Evolutionary conservation across 2,113 vertebrate genomes (phyloP), one percentile per base, ranked within the genome.

Genomic region (Columba janthina): DNA sequence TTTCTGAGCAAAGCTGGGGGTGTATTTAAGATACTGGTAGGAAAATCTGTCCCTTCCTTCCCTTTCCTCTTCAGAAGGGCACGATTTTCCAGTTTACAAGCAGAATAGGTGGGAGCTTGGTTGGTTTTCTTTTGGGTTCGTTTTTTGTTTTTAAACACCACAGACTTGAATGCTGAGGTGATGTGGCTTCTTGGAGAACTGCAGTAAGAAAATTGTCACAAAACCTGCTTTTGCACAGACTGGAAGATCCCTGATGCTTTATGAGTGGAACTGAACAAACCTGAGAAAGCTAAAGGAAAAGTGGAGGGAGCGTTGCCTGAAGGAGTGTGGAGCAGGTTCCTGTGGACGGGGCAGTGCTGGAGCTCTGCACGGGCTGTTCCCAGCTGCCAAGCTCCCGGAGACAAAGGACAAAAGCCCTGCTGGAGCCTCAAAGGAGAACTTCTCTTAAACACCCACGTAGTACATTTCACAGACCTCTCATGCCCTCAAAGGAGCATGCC

Each of bases 401-500:
- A 87, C 22, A 62, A 66, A 92, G 65, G 34, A 56, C 26, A n/a
- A 48, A 46, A 81, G 51, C 42, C 26, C 51, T n/a, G 7, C 2
- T 3, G 6, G 61, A 93, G 18, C 54, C 64, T 51, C 40, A 24
- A 15, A 40, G 40, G 40, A 40, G 67, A 72, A 15, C 42, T 72
- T 61, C 31, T 58, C 54, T 77, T 50, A 36, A 57, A 42, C 61
- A 36, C n/a, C 12, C 40, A 36, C 4, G 26, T 8, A 32, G 5
- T 32, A 4, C 24, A 4, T 42, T 57, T 48, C 38, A 54, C 26
- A 81, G 65, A 61, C 28, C 48, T 85, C 26, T 44, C 3, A 20
- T 54, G 64, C 53, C 40, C 42, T 94, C 0, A 0, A 61, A 54
- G 58, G 18, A 73, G 6, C 57, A 25, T 0, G 0, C 16, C 25